Evolutionary conservation across 2,888 invertebrate species (phyloP).

Genomic region (Neoitamus cyanurus): DNA sequence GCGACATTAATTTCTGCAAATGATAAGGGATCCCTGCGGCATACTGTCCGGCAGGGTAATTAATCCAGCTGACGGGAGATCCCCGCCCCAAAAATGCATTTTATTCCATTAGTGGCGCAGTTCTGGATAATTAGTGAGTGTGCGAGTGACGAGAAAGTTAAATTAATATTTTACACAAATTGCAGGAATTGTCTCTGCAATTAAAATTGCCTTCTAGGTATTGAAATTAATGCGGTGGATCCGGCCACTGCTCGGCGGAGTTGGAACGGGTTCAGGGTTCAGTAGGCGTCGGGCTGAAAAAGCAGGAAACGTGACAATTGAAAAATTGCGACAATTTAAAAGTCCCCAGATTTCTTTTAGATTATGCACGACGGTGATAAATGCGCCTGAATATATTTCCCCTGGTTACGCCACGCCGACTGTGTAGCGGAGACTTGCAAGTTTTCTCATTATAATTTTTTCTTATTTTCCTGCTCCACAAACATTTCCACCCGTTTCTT

Average conservation of each 20-base stretch:
- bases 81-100: neutral
- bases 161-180: conserved; percentile 35
- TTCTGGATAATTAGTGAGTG: conserved; percentile 7
- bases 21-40: neutral
- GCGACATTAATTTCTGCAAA: conserved; percentile 32
- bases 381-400: neutral
- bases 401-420: neutral
- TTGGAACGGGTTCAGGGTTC: neutral
- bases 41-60: conserved; percentile 11
- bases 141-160: conserved; percentile 6
- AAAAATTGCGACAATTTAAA: conserved; percentile 42
- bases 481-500: neutral
- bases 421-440: neutral
- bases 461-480: neutral
- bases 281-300: neutral
- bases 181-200: neutral
- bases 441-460: neutral
- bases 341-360: conserved; percentile 40
- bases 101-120: neutral
- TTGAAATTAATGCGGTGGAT: neutral
- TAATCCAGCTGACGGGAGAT: conserved; percentile 12
- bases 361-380: conserved; percentile 39
- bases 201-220: neutral
- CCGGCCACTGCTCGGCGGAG: neutral
- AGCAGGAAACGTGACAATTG: conserved; percentile 42